Conservation (phyloP, 2,797 vertebrate species). For the Coluber constrictor region DNA sequence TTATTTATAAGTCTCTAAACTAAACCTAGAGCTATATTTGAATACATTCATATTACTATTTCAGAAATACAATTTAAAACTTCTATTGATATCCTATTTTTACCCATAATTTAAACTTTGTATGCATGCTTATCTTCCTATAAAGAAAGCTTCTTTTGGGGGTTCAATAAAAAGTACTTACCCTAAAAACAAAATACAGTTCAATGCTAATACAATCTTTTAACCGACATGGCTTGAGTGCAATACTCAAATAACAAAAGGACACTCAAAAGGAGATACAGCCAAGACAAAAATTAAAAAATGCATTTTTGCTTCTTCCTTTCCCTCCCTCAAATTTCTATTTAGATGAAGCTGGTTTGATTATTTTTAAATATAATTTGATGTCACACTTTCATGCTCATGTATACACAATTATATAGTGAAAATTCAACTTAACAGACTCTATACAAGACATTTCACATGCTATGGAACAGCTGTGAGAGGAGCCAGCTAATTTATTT, state of each 20-base stretch:
- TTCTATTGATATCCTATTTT: background rate
- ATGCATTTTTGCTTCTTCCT: background rate
- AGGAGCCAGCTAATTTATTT: background rate
- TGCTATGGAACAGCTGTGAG: background rate
- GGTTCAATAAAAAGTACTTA: background rate
- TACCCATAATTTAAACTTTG: background rate
- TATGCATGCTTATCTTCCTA: background rate
- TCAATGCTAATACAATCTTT: too few relatives aligned
- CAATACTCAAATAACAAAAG: background rate
- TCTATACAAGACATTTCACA: background rate
- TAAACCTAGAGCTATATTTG: background rate
- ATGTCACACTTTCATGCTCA: background rate
- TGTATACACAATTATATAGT: background rate
- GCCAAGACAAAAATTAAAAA: background rate
- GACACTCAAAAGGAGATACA: background rate
- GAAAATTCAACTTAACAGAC: background rate
- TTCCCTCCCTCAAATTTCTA: background rate
- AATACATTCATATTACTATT: background rate
- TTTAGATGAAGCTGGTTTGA: background rate
- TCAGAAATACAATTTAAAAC: background rate
- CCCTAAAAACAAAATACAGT: background rate
- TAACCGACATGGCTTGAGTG: background rate
- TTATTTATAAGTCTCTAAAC: background rate
- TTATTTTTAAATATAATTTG: background rate
- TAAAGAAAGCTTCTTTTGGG: background rate